Base-by-base conservation (phyloP, 2,888 invertebrate species). In the Trichogramma dendrolimi region DNA sequence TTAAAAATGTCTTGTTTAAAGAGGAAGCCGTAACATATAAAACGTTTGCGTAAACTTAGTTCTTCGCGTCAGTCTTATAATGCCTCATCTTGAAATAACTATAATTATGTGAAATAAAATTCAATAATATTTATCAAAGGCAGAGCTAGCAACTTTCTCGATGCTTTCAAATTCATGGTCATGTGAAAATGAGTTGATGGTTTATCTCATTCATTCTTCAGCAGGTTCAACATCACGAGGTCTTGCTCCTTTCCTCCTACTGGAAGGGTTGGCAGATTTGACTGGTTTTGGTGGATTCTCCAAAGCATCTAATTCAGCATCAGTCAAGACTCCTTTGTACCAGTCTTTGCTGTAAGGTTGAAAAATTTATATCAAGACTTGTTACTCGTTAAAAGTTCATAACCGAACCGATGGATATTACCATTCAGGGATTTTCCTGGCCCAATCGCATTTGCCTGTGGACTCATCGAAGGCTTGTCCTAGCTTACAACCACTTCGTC, bases 401-500 rank as follows among this genome's bases (percentile, higher is more conserved):
- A 46, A 44, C n/a, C 27, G 39, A 41, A 50, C 4, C 5, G 8
- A 7, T 5, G 7, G 7, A 11, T 44, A 56, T 83, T 80, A 94
- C 94, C 94, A 95, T 81, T 94, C 94, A 1, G 93, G 90, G 60
- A 95, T 89, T 72, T 89, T 90, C 71, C 92, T 86, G 0, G 93
- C 88, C 90, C 92, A 92, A 67, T 94, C 92, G 73, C 95, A 95
- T 60, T 83, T 85, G 73, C 89, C 89, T 62, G 82, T 83, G 7
- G 84, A 84, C 60, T 93, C 92, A 73, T 94, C 92, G 79, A 94
- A 95, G 7, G 89, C 95, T 78, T 92, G 92, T 4, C 94, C 94
- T 40, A 91, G 83, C 78, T 89, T 91, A 81, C 94, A 95, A 14
- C 94, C 94, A 68, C 89, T 92, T 62, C 93, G 84, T 27, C 94